Evolutionary conservation across 2,113 vertebrate species (phyloP), one percentile per base, ranked within the genome.

Genomic region (Mandrillus leucophaeus): DNA sequence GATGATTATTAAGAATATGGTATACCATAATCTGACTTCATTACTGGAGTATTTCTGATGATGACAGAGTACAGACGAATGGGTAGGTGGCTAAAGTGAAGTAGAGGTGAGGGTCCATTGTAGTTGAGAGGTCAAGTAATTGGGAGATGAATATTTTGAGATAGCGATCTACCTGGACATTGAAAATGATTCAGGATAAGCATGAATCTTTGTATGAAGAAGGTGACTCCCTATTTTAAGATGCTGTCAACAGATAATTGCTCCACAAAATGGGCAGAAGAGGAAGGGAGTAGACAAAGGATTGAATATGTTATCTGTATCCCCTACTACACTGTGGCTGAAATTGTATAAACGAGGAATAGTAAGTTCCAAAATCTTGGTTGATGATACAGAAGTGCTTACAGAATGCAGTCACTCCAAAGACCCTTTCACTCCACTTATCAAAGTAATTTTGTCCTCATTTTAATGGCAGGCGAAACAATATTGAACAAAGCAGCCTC

Each of bases 391-490:
- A 82, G 86, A 84, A 9, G 57, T 81, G 22, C 83, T 93, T 79
- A 72, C 7, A 81, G 79, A 96, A 88, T 43, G 40, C 45, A 61
- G 93, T 90, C 40, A 81, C 27, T 88, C 86, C 82, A 68, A 43
- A 91, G 68, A 72, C 76, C 25, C 75, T 90, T 96, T 61, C 45
- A 23, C 61, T 80, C 80, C 86, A 96, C 66, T 96, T 90, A 93
- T 86, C 96, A 87, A 90, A 85, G 55, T 57, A 95, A 87, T 93
- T 95, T 82, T 95, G 82, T 92, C 84, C 73, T 93, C 76, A 68
- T 0, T 76, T 90, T 82, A 95, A 97, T 52, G 40, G 48, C 85
- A 91, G 82, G 93, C 89, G 79, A 97, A 89, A 95, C 79, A 96
- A 48, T 96, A 97, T 35, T 90, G 92, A 95, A 94, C 89, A 95